phyloP scores from a whole-genome alignment of 2,888 invertebrate species.

The Fragum sueziense region DNA sequence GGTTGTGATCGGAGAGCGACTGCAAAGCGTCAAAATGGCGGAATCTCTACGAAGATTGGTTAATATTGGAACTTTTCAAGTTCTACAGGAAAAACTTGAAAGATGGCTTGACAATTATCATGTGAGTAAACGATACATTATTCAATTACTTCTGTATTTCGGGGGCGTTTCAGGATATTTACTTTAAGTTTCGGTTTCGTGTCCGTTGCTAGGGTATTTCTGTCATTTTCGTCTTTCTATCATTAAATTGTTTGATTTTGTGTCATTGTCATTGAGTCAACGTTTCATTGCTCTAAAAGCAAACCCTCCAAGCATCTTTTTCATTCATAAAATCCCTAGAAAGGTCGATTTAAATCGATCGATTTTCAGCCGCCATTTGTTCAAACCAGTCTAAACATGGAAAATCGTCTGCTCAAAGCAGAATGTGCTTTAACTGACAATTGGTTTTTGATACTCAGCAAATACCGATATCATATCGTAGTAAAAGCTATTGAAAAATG shows the following conservation, averaged over 20 bases:
- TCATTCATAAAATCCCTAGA: conserved; percentile 5
- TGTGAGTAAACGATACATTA: conserved; percentile 70
- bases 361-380: conserved; percentile 48
- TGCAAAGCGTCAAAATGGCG: conserved; percentile 79
- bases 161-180: neutral
- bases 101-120: conserved; percentile 80
- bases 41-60: conserved; percentile 80
- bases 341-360: neutral
- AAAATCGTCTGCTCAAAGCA: conserved; percentile 53
- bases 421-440: conserved; percentile 6
- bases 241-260: neutral
- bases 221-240: neutral
- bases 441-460: conserved; percentile 50
- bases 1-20: conserved; percentile 30
- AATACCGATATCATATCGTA: conserved; percentile 59
- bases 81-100: conserved; percentile 81
- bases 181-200: conserved; percentile 36
- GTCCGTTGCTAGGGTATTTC: conserved; percentile 57
- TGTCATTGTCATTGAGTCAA: neutral
- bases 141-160: neutral
- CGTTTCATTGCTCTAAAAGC: neutral
- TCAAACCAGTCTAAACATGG: conserved; percentile 54
- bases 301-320: neutral
- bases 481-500: conserved; percentile 43
- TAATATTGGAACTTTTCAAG: conserved; percentile 80